These are phyloP conservation scores for Pteropus alecto DNA, from an alignment of 2,113 vertebrate species.

Conservation along the genomic window DNA sequence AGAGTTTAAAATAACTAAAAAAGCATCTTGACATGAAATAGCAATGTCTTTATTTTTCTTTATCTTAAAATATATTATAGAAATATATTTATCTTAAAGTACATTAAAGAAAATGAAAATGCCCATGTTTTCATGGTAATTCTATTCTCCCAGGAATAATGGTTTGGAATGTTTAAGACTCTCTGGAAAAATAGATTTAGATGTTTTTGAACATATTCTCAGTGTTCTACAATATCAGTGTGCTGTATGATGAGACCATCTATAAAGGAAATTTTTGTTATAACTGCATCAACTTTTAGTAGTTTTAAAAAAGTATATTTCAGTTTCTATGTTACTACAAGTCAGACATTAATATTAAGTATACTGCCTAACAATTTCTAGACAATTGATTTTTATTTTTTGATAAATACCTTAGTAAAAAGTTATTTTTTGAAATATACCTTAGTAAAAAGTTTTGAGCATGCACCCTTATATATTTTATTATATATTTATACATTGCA, in stretches of 20 bases:
- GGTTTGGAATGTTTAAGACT: constrained; percentile 12
- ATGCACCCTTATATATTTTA: neutral
- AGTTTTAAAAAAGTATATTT: neutral
- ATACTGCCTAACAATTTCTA: neutral
- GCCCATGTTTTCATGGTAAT: neutral
- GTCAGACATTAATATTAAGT: neutral
- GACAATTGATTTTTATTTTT: neutral
- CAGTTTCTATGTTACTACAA: neutral
- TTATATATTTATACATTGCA: neutral
- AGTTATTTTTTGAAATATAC: neutral
- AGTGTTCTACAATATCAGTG: neutral
- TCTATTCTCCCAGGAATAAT: neutral
- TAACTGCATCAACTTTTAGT: neutral
- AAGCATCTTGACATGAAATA: neutral
- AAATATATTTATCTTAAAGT: neutral
- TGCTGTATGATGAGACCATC: neutral
- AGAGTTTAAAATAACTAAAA: neutral
- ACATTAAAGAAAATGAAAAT: neutral
- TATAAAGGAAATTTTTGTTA: neutral
- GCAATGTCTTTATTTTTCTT: neutral
- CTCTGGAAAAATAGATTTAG: neutral
- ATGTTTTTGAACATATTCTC: neutral
- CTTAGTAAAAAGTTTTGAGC: neutral
- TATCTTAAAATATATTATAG: neutral
- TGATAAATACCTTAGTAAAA: neutral